Conservation (phyloP, 1,140 invertebrate species). For the Ephestia elutella region DNA sequence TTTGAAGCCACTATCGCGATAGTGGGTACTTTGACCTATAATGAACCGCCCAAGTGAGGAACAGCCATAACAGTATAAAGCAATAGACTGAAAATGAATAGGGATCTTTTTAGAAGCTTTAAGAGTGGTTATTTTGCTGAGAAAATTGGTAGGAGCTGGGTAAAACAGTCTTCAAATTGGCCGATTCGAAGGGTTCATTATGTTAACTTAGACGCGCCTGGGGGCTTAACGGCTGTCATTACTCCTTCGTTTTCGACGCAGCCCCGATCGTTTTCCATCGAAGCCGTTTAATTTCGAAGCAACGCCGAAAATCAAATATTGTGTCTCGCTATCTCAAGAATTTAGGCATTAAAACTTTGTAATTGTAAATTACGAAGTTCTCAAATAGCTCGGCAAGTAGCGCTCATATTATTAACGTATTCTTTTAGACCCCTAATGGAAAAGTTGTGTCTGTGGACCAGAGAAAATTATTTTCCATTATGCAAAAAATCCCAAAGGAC, state of each 20-base stretch:
- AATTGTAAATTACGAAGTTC: not conserved
- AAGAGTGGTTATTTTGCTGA: slow-evolving; percentile 11
- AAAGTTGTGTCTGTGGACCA: not conserved
- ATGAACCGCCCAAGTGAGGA: not conserved
- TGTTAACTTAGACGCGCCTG: slow-evolving; percentile 25
- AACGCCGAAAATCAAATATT: not conserved
- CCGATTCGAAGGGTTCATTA: slow-evolving; percentile 49
- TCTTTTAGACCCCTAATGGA: not conserved
- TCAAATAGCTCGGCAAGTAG: not conserved
- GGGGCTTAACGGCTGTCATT: slow-evolving; percentile 39
- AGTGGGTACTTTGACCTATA: not conserved
- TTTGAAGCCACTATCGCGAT: not conserved
- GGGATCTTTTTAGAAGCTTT: slow-evolving; percentile 8
- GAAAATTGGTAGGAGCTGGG: slow-evolving; percentile 23
- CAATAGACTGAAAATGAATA: slow-evolving; percentile 8
- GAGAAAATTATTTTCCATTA: no score
- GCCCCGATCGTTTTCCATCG: slow-evolving; percentile 14
- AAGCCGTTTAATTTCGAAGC: slow-evolving; percentile 7
- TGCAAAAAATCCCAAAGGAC: not conserved
- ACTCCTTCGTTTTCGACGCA: slow-evolving; percentile 30
- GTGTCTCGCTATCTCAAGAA: not conserved
- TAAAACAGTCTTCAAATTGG: slow-evolving; percentile 35
- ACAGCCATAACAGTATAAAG: slow-evolving; percentile 7
- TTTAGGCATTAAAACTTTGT: not conserved
- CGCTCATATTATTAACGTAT: not conserved